phyloP scores from a whole-genome alignment of 2,797 vertebrate species.

The Apodemus agrarius region DNA sequence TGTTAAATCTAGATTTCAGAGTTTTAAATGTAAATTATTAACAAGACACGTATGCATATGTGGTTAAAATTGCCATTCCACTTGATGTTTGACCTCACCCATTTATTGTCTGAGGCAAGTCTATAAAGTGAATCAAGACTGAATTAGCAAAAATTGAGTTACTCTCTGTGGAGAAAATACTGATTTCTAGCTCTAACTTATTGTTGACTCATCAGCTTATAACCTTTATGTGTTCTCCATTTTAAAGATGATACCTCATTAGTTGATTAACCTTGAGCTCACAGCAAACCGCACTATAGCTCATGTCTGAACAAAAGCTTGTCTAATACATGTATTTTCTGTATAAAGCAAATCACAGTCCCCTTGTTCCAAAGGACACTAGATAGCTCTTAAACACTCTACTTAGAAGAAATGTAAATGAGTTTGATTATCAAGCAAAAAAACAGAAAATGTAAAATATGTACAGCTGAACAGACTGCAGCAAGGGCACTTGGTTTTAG shows the following conservation, averaged over 20 bases:
- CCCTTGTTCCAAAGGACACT: neutral
- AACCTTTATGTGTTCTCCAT: neutral
- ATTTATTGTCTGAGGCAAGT: neutral
- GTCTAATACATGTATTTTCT: neutral
- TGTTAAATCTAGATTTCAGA: neutral
- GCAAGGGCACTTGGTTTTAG: neutral
- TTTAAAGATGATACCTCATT: neutral
- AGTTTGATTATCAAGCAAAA: neutral
- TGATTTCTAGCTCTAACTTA: neutral
- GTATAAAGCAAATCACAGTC: neutral
- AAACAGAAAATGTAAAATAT: neutral
- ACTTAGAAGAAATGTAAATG: neutral
- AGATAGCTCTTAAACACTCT: neutral
- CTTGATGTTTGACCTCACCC: neutral
- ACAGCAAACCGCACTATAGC: neutral
- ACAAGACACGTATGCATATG: neutral
- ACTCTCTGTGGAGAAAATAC: neutral
- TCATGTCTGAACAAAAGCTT: neutral
- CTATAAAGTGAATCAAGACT: neutral
- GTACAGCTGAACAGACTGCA: neutral
- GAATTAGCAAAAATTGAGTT: neutral
- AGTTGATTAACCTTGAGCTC: neutral
- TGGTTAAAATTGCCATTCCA: neutral
- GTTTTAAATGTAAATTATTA: neutral
- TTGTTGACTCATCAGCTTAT: neutral